Percentiles rank a stretch among this genome's conserved stretches.
phyloP scores from a whole-genome alignment of 2,113 vertebrate genomes.

The Gambusia holbrooki region DNA sequence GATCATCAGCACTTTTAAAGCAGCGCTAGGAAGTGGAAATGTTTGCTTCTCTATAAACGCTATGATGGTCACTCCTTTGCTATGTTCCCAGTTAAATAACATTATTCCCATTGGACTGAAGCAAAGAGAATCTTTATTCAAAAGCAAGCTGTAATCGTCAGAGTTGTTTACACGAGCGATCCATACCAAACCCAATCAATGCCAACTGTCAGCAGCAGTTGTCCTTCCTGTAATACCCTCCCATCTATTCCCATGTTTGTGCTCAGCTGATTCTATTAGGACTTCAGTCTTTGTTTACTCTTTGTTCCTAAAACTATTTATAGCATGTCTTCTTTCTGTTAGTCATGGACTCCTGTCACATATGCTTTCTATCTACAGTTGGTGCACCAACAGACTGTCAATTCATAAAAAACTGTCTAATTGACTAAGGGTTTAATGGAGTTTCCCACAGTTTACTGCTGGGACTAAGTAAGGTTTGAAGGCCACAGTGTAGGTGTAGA shows the following conservation, averaged over 20 bases:
- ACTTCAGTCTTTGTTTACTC: constrained; percentile 11
- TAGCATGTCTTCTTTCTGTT: constrained; percentile 1
- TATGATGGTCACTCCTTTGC: neutral
- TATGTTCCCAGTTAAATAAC: constrained; percentile 38
- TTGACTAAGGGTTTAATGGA: constrained; percentile 12
- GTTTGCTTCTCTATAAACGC: constrained; percentile 9
- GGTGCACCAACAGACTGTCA: constrained; percentile 4
- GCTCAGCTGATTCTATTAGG: constrained; percentile 14
- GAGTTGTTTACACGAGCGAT: constrained; percentile 58
- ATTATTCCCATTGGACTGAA: constrained; percentile 64
- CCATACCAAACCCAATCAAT: constrained; percentile 63
- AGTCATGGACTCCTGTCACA: neutral
- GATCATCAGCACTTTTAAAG: constrained; percentile 32
- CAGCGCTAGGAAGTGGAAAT: neutral
- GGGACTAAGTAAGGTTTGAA: neutral
- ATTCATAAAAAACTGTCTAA: constrained; percentile 17
- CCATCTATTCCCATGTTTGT: constrained; percentile 3
- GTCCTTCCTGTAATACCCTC: constrained; percentile 37
- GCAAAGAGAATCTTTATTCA: constrained; percentile 24
- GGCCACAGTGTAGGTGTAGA: neutral
- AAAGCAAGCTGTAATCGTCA: constrained; percentile 43
- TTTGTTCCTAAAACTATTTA: constrained; percentile 22
- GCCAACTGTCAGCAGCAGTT: constrained; percentile 63
- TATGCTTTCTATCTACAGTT: neutral
- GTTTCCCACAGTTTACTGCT: constrained; percentile 18